Conservation (phyloP, 2,888 invertebrate genomes). For the Syrista parreyssii region DNA sequence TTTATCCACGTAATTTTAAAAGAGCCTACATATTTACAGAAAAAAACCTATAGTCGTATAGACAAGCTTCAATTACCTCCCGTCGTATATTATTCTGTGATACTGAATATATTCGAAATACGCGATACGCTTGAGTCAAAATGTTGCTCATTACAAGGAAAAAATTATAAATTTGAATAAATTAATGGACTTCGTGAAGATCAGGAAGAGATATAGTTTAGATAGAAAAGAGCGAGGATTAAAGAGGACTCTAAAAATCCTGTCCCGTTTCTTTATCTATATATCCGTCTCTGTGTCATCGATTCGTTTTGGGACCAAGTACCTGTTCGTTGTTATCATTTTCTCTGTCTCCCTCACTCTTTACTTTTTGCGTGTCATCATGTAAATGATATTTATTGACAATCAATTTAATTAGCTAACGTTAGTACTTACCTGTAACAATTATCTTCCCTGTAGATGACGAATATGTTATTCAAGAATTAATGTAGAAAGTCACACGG, state of each 20-base stretch:
- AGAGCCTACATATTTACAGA: neutral
- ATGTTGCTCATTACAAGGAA: neutral
- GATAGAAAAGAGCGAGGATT: neutral
- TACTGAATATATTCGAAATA: neutral
- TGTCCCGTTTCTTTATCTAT: neutral
- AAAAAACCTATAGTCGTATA: neutral
- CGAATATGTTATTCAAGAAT: neutral
- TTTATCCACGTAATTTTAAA: neutral
- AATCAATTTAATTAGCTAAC: constrained; percentile 41
- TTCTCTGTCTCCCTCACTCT: neutral
- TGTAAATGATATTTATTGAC: constrained; percentile 40
- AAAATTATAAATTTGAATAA: neutral
- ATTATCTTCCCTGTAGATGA: neutral
- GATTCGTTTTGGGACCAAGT: constrained; percentile 43
- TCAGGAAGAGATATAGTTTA: neutral
- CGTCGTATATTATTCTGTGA: neutral
- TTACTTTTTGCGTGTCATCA: constrained; percentile 15
- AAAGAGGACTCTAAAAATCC: neutral
- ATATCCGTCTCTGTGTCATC: constrained; percentile 13
- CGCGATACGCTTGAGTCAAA: neutral
- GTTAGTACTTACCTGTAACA: constrained; percentile 1
- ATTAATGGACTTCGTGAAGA: neutral
- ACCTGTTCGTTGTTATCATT: constrained; percentile 19
- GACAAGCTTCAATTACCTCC: neutral
- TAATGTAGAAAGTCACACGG: neutral